Evolutionary conservation across 1,140 invertebrate species (phyloP).

Genomic region (Pseudomyrmex dendroicus): DNA sequence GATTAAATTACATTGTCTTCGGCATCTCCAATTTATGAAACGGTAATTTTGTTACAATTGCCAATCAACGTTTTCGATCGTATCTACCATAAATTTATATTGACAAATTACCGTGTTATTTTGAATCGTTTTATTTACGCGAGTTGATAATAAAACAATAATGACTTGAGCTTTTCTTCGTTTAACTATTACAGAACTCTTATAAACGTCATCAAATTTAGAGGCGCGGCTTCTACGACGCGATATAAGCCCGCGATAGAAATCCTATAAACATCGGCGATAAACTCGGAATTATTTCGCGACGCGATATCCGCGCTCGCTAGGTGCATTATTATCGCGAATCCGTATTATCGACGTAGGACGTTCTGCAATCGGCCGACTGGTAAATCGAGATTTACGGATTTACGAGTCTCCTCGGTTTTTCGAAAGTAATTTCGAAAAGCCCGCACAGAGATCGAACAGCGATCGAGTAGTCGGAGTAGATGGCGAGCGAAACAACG

Average conservation of each 20-base stretch:
- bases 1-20: background rate
- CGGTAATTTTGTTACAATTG: conserved; percentile 10
- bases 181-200: background rate
- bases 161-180: background rate
- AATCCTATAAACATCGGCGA: conserved; percentile 24
- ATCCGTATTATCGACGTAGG: background rate
- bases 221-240: background rate
- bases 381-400: conserved; percentile 2
- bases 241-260: conserved; percentile 10
- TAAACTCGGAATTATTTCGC: conserved; percentile 42
- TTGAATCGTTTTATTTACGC: background rate
- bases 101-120: background rate
- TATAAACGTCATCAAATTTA: background rate
- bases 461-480: background rate
- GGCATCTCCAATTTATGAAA: background rate
- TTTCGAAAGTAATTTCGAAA: conserved; percentile 33
- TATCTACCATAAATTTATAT: conserved; percentile 6
- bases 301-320: background rate
- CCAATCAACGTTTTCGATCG: background rate
- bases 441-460: background rate
- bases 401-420: background rate
- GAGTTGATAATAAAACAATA: background rate
- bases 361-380: background rate
- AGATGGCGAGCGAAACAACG: conserved; percentile 55
- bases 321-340: conserved; percentile 16